Base-by-base conservation (phyloP, 1,140 invertebrate species). In the Trichonephila clavata region DNA sequence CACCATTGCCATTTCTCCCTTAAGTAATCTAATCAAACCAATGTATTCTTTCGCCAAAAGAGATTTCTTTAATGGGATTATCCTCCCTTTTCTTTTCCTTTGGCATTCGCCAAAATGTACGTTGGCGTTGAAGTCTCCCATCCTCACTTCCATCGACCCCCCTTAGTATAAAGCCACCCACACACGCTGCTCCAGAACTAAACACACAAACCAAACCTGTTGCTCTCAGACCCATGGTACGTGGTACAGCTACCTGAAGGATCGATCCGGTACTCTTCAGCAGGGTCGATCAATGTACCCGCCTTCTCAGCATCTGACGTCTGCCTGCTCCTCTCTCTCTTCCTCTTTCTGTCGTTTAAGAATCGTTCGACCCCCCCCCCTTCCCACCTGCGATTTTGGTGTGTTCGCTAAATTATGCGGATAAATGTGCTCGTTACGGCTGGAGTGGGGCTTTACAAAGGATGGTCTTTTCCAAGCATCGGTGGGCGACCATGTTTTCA, bases 191-290 rank as follows among this genome's bases (percentile, higher is more conserved):
- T 50, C 86, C 63, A 27, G 39, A 59, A 24, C 60, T 50, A 43
- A 92, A 83, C 90, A 84, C 7, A 50, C 50, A 39, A 24, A 27
- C 77, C 81, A 80, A 92, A 92, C 91, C 91, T 92, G 91, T 92
- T 92, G 91, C 91, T 86, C 83, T 71, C 59, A 57, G 59, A 65
- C 61, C 43, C 32, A 1, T 61, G 32, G 61, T 88, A 21, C 27
- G 61, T 21, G 32, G 81, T 86, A 92, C 91, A 86, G 81, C 91
- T 92, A 92, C 91, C 91, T 92, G 91, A 92, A 71, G 91, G 61
- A 92, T 92, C 91, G 91, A 92, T 92, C 83, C 59, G n/a, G n/a
- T 77, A 77, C 39, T 80, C 90, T 68, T 91, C 91, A 92, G 83
- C 83, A 86, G 90, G 90, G 50, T 86, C 81, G 91, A 92, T 92